phyloP scores from a whole-genome alignment of 2,797 vertebrate species.

The Hippocampus kuda region DNA sequence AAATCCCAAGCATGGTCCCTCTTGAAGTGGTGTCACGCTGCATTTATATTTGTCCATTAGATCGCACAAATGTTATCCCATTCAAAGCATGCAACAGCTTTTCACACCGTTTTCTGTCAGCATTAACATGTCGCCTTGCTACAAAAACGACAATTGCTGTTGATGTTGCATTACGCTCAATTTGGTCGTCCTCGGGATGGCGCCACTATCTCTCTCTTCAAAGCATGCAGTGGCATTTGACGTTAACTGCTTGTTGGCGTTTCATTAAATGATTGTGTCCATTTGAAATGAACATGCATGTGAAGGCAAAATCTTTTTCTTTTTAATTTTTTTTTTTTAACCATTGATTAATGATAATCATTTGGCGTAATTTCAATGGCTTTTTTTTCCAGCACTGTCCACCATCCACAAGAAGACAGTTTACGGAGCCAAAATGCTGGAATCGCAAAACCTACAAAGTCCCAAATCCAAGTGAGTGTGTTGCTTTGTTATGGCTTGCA shows the following conservation, averaged over 20 bases:
- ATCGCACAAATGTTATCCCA: not conserved
- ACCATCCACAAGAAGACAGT: conserved; percentile 89
- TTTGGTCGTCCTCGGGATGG: not conserved
- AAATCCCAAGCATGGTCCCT: not conserved
- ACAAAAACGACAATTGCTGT: too few species aligned
- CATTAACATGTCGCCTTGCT: not conserved
- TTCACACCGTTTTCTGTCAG: not conserved
- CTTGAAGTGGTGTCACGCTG: not conserved
- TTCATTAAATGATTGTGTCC: not conserved
- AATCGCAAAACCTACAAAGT: conserved; percentile 87
- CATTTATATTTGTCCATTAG: not conserved
- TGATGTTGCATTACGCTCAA: not conserved
- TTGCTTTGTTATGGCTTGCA: not conserved
- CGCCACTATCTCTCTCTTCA: not conserved
- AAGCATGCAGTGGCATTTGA: too few species aligned
- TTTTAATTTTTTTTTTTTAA: not conserved
- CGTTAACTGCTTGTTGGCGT: not conserved
- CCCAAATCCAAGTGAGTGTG: conserved; percentile 83
- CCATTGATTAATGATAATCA: not conserved
- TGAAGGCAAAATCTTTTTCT: too few species aligned
- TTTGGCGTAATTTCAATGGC: not conserved
- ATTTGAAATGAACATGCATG: not conserved
- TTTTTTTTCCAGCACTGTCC: conserved; percentile 70
- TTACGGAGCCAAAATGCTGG: conserved; percentile 79
- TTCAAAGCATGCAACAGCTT: not conserved